Evolutionary conservation across 2,888 invertebrate species (phyloP), one percentile per base, ranked within the genome.

Genomic region (Pecten maximus): DNA sequence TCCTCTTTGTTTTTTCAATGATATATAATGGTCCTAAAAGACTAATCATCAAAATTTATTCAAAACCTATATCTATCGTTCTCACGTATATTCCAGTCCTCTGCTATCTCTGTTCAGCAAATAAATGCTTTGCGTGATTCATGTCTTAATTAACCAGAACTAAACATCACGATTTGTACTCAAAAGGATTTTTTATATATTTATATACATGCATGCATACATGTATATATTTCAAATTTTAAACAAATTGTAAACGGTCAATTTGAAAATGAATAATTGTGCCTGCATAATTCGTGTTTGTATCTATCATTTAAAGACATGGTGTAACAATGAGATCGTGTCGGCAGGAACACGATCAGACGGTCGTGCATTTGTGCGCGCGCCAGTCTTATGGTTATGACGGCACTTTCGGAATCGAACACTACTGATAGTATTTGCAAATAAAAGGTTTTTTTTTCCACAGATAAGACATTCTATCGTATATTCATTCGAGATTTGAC

Each of bases 401-500:
- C 6, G 74, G 35, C 74, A 74, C 74, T 74, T 28, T 35, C 35
- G 10, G 74, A 74, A 74, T 74, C 74, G 74, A 28, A 15, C 12
- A 35, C 74, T 15, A 35, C 74, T 16, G 74, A 74, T 74, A 74
- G 74, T 35, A 12, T 23, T 74, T 74, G 35, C 23, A 74, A 74
- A 74, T 74, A 74, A 74, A 74, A 2, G 0, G 74, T 23, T 16
- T 60, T 74, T 74, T 74, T 54, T 54, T 54, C 23, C 28, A 1
- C 44, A 35, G 74, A 74, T 74, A 74, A 74, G 35, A 74, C 28
- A 35, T 74, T 74, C 74, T 74, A 74, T 74, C 74, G 74, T 74
- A 74, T 74, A 74, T 74, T 74, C 74, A 74, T 74, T 74, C 74
- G 74, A 74, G 74, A 74, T 74, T 74, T 74, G 74, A 74, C 74